Evolutionary conservation across 2,113 vertebrate genomes (phyloP).

Genomic region (Nansenia antarctica): DNA sequence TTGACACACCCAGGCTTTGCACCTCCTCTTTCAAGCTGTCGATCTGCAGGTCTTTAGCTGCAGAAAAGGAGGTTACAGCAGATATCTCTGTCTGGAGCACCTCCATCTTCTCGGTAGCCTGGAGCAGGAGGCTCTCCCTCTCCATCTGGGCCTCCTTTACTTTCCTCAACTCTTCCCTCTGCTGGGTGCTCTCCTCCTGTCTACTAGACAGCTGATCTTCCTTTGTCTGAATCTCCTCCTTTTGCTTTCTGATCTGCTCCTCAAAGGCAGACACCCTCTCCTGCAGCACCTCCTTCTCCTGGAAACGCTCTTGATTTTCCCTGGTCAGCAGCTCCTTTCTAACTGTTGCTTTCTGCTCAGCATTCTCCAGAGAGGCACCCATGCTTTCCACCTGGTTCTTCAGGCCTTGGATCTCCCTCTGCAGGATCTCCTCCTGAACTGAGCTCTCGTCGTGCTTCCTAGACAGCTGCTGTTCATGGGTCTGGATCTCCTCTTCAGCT

Average conservation of each 20-base stretch:
- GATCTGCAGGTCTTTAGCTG: neutral
- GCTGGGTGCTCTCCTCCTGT: too few relatives aligned
- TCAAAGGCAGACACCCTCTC: neutral
- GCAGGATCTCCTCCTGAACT: too few relatives aligned
- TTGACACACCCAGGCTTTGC: constrained; percentile 52
- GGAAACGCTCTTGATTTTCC: neutral
- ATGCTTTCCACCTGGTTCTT: constrained; percentile 56
- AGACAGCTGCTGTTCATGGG: too few relatives aligned
- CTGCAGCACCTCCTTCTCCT: neutral
- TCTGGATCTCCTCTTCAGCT: constrained; percentile 49
- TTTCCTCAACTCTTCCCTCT: too few relatives aligned
- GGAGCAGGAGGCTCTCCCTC: neutral
- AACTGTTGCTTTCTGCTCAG: neutral
- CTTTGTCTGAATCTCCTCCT: too few relatives aligned
- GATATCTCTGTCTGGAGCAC: neutral
- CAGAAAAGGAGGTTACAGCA: neutral
- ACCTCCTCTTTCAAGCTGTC: constrained; percentile 22
- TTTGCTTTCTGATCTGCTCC: too few relatives aligned
- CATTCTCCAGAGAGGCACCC: constrained; percentile 17
- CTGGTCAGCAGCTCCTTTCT: neutral
- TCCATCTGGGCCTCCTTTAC: constrained; percentile 61
- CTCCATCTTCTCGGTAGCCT: neutral
- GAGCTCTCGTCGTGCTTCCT: too few relatives aligned
- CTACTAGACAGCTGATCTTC: too few relatives aligned
- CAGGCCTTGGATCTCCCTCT: constrained; percentile 39